Conservation (phyloP, 2,888 invertebrate genomes). For the Tetheella fluctuosa region DNA sequence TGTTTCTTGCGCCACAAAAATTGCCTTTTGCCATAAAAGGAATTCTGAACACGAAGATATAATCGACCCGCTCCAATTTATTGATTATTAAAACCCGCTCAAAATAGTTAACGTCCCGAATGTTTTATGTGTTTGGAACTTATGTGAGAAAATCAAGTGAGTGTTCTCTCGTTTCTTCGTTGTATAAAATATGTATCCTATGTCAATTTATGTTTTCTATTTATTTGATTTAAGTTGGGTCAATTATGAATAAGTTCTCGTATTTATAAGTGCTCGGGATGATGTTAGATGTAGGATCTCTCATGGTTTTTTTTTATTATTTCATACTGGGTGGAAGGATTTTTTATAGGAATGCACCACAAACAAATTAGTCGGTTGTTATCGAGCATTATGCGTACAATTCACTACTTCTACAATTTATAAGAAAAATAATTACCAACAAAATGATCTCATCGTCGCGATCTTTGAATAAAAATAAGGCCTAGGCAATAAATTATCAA, state of each 20-base stretch:
- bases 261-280: too few species aligned
- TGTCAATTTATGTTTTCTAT: too few species aligned
- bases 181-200: neutral
- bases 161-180: neutral
- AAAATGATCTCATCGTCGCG: slow-evolving; percentile 1
- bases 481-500: slow-evolving; percentile 9
- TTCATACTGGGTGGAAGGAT: too few species aligned
- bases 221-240: too few species aligned
- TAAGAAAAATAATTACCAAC: neutral
- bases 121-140: neutral
- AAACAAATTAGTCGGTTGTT: too few species aligned
- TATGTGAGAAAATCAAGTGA: neutral
- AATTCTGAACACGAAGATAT: slow-evolving; percentile 20
- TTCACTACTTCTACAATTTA: neutral
- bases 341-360: too few species aligned
- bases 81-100: slow-evolving; percentile 30
- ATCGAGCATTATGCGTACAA: too few species aligned
- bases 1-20: slow-evolving; percentile 33
- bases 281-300: too few species aligned
- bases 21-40: slow-evolving; percentile 40
- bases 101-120: neutral
- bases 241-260: too few species aligned
- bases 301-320: too few species aligned
- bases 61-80: slow-evolving; percentile 33
- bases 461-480: neutral